These are phyloP conservation scores for Dissostichus mawsoni DNA, from an alignment of 2,113 vertebrate genomes.

Conservation along the genomic window DNA sequence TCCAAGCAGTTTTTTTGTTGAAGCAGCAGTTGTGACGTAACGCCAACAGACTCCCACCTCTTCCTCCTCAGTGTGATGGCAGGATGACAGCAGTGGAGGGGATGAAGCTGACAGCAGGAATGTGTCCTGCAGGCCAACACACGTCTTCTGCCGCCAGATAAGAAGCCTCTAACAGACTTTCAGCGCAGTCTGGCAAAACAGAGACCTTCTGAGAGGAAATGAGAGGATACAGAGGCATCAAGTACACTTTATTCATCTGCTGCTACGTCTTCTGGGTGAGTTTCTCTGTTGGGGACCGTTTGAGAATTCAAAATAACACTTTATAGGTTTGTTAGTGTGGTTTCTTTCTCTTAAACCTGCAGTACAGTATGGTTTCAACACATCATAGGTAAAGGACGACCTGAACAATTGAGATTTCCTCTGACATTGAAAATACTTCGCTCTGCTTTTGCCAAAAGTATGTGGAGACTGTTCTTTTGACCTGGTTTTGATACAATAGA, in stretches of 20 bases:
- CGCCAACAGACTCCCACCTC: not conserved
- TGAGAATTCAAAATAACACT: not conserved
- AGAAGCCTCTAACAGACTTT: not conserved
- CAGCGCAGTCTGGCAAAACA: not conserved
- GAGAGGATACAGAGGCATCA: slow-evolving; percentile 75
- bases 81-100: not conserved
- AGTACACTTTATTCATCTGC: slow-evolving; percentile 83
- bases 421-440: not conserved
- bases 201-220: slow-evolving; percentile 42
- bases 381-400: not conserved
- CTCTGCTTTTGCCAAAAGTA: no score
- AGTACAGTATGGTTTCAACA: not conserved
- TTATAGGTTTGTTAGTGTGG: not conserved
- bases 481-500: not conserved
- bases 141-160: slow-evolving; percentile 16
- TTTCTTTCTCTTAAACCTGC: not conserved
- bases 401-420: not conserved
- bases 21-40: slow-evolving; percentile 1
- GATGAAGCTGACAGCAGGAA: slow-evolving; percentile 33
- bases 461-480: not conserved
- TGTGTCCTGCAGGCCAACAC: slow-evolving; percentile 55
- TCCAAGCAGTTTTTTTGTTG: not conserved
- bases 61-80: not conserved
- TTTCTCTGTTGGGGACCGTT: slow-evolving; percentile 2
- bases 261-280: slow-evolving; percentile 87